Base-by-base conservation (phyloP, 2,888 invertebrate species). In the Troilus luridus region DNA sequence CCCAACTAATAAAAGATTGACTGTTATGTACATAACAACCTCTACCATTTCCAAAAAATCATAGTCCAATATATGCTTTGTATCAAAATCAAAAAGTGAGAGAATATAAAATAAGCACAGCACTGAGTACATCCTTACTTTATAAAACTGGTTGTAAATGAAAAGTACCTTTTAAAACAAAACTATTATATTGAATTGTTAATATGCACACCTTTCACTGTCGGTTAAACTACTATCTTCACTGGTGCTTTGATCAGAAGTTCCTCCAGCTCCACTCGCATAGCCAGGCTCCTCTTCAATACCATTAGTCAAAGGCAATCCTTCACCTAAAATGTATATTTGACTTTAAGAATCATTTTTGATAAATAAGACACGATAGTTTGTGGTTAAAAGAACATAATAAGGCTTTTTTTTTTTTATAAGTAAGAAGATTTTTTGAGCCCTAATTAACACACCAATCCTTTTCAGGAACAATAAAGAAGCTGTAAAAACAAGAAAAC, bases 171-270 rank as follows among this genome's bases (percentile, higher is more conserved):
- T 41, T 41, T 24, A 67, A 24, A 67, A 67, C 24, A 67, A 67
- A 67, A 24, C 24, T 24, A 77, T 41, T 77, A 19, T 14, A 17
- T 10, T 77, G 41, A 77, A 72, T 27, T 19, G 41, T 77, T 19
- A 41, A 17, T 77, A 41, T 27, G 14, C 90, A 24, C 59, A 92
- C 94, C 95, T 95, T 94, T 97, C 97, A 93, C 97, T 96, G 93
- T 97, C 97, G 92, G 97, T 97, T 67, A 97, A 95, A 93, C 97
- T 97, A 93, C 97, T 97, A 93, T 97, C 97, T 93, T 97, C 97
- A 93, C 96, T 96, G 93, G 96, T 96, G 93, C 96, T 96, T 93
- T 97, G 96, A 94, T 96, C 96, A 91, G 94, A 93, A 88, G 93
- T 93, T 8, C 93, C 93, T 24, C 92, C 92, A 12, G 92, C 92